Evolutionary conservation across 2,797 vertebrate species (phyloP).

Genomic region (Pogoniulus pusillus): DNA sequence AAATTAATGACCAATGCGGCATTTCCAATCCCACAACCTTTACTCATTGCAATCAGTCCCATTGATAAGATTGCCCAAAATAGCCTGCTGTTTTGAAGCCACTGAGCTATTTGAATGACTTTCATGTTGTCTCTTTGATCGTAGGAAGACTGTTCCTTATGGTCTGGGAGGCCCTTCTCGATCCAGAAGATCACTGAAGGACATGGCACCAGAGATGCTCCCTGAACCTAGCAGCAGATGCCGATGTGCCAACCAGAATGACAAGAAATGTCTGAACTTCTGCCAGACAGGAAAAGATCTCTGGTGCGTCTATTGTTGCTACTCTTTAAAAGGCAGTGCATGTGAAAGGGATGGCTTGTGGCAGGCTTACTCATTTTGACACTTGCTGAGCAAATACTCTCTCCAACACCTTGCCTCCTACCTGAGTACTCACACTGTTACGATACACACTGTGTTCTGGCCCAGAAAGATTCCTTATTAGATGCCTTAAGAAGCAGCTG

Average conservation of each 20-base stretch:
- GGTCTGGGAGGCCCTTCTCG: conserved; percentile 89
- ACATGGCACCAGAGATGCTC: conserved; percentile 28
- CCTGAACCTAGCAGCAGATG: conserved; percentile 77
- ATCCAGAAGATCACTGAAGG: conserved; percentile 81
- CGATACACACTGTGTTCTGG: neutral
- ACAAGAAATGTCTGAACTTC: conserved; percentile 86
- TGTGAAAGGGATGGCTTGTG: conserved; percentile 15
- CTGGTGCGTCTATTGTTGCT: conserved; percentile 63
- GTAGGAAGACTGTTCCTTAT: conserved; percentile 91
- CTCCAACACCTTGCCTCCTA: neutral
- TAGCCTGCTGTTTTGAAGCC: neutral
- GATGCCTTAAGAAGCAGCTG: conserved; percentile 5
- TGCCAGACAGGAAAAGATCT: conserved; percentile 79
- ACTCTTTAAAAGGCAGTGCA: conserved; percentile 8
- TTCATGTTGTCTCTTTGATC: conserved; percentile 29
- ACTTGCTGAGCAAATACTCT: neutral
- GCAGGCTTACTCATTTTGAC: conserved; percentile 14
- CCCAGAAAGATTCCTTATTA: neutral
- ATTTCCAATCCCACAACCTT: neutral
- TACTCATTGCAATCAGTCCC: neutral
- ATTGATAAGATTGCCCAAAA: conserved; percentile 21
- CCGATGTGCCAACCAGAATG: conserved; percentile 79
- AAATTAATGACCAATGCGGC: neutral
- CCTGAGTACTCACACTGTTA: neutral
- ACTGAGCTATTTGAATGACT: neutral